Percentiles rank a stretch among this genome's conserved stretches.
Conservation (phyloP, 1,140 invertebrate genomes). For the Macrosteles quadrilineatus region DNA sequence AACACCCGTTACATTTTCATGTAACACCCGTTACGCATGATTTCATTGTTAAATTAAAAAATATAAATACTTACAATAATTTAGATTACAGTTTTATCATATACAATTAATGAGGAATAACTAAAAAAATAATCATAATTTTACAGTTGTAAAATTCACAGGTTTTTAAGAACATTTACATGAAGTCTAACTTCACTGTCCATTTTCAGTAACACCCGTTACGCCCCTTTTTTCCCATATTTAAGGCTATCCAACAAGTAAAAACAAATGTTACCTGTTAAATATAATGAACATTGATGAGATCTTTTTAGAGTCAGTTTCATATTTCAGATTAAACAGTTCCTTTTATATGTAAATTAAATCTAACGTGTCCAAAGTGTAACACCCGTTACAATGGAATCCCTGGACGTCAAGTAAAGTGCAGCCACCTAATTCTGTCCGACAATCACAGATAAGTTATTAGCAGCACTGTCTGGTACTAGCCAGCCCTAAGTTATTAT, state of each 20-base stretch:
- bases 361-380: background rate
- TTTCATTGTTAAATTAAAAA: background rate
- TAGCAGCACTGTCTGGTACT: too few relatives aligned
- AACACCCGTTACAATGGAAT: conserved; percentile 1
- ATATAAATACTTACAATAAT: background rate
- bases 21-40: background rate
- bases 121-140: background rate
- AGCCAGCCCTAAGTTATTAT: too few relatives aligned
- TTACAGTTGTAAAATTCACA: background rate
- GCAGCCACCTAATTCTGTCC: too few relatives aligned
- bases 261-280: too few relatives aligned
- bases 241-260: too few relatives aligned
- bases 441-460: too few relatives aligned
- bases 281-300: too few relatives aligned
- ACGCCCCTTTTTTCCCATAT: too few relatives aligned
- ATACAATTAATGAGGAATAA: too few relatives aligned
- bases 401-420: too few relatives aligned
- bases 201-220: conserved; percentile 1
- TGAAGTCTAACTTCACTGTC: conserved; percentile 11
- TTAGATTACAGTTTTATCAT: background rate
- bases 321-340: background rate
- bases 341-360: conserved; percentile 8
- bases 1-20: background rate
- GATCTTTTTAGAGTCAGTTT: too few relatives aligned
- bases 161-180: background rate